Evolutionary conservation across 2,888 invertebrate genomes (phyloP).

Genomic region (Lacanobia wlatinum): DNA sequence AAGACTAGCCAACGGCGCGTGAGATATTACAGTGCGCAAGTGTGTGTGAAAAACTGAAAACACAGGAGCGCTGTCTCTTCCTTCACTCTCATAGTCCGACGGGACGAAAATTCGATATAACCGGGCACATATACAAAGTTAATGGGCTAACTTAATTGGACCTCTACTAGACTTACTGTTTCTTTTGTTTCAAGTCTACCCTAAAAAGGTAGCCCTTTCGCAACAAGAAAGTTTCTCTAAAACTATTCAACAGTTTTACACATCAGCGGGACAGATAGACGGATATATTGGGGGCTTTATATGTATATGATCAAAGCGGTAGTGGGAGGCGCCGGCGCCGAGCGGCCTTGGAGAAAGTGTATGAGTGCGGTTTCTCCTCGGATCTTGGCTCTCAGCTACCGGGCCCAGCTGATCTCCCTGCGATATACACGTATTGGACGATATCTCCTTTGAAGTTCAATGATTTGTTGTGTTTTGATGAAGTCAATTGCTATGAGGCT

Average conservation of each 20-base stretch:
- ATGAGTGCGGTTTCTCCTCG: conserved; percentile 80
- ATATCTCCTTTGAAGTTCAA: conserved; percentile 68
- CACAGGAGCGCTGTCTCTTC: too few relatives aligned
- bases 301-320: conserved; percentile 56
- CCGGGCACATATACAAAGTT: too few relatives aligned
- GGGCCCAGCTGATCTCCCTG: conserved; percentile 71
- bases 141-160: not conserved
- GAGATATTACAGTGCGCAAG: too few relatives aligned
- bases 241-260: conserved; percentile 28
- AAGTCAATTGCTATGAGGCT: not conserved
- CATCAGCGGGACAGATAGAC: conserved; percentile 42
- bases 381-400: conserved; percentile 61
- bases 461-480: conserved; percentile 48
- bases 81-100: too few relatives aligned
- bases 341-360: conserved; percentile 87
- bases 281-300: conserved; percentile 56
- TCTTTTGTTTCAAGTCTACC: not conserved
- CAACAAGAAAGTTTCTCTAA: conserved; percentile 20
- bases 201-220: conserved; percentile 5
- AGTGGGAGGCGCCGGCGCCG: conserved; percentile 76
- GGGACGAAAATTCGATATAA: too few relatives aligned
- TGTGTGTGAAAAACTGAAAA: too few relatives aligned
- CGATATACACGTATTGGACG: conserved; percentile 67
- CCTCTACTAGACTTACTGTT: not conserved
- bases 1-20: too few relatives aligned